Base-by-base conservation (phyloP, 2,113 vertebrate species). In the Sphaerodactylus townsendi region DNA sequence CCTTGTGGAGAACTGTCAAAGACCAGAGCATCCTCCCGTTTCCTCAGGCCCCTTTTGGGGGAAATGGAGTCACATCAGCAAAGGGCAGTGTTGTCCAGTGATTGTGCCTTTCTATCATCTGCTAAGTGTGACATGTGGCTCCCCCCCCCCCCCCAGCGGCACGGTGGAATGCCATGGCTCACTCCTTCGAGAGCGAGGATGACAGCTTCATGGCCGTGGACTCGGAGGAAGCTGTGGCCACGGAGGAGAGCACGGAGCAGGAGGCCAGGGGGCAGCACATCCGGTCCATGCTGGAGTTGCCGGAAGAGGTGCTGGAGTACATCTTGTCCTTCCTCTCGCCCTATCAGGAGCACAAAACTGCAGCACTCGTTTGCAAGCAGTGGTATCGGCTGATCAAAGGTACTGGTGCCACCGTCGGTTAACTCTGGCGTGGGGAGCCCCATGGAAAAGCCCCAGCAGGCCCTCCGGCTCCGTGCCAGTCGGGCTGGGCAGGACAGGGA, bases 351-450 rank as follows among this genome's bases (percentile, higher is more conserved):
- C 99, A 99, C 95, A 99, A 99, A 94, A 99, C 97, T 0, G 98
- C 99, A 3, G 99, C 99, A 33, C 97, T 99, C 4, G 99, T 99
- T 82, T 99, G 98, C 92, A 99, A 99, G 88, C 98, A 99, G 95
- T 99, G 99, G 99, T 99, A 99, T 89, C 97, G 99, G 74, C 98
- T 99, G 44, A 99, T 99, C 94, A 99, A 99, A 98, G 99, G 99
- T 99, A 96, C 68, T 2, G 9, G 11, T 11, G 44, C 59, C 75
- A 33, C 25, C 1, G 17, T 5, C 17, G 21, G 66, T 53, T 19
- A n/a, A 2, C n/a, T 23, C 35, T 56, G 3, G 53, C 3, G 19
- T 6, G 8, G 3, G 23, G 2, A 7, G 7, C 19, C 56, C 5
- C 19, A 6, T 2, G 21, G 56, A 25, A 25, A 1, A 59, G 74